phyloP scores from a whole-genome alignment of 2,888 invertebrate genomes.

The Ophion slaviceki region DNA sequence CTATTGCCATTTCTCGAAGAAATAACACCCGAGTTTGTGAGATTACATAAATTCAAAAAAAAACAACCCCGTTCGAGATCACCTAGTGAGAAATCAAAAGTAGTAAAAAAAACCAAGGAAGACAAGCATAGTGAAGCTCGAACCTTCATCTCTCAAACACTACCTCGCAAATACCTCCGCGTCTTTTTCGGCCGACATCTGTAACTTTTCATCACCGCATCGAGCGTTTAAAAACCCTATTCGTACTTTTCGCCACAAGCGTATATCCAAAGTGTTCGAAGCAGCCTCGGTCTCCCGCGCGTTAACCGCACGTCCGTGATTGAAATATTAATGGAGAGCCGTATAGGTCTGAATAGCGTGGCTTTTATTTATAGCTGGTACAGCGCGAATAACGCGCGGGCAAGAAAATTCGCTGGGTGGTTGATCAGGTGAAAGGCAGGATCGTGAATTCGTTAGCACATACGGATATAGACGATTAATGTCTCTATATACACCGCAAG shows the following conservation, averaged over 20 bases:
- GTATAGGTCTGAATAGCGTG: not conserved
- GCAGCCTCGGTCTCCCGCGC: not conserved
- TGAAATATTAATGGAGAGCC: slow-evolving; percentile 21
- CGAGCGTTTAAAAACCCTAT: not conserved
- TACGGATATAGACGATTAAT: slow-evolving; percentile 21
- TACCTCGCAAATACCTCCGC: too few relatives aligned
- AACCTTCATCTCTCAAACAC: too few relatives aligned
- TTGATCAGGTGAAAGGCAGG: slow-evolving; percentile 50
- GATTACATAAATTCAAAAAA: too few relatives aligned
- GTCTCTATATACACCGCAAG: not conserved
- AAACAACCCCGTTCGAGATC: too few relatives aligned
- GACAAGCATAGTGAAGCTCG: too few relatives aligned
- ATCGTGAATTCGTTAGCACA: slow-evolving; percentile 38
- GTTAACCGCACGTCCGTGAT: not conserved
- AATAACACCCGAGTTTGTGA: too few relatives aligned
- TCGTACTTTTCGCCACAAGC: not conserved
- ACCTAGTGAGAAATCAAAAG: too few relatives aligned
- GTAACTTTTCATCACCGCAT: not conserved
- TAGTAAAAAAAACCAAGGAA: too few relatives aligned
- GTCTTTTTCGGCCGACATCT: not conserved
- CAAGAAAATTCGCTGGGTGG: not conserved
- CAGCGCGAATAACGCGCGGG: slow-evolving; percentile 17
- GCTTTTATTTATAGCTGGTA: not conserved
- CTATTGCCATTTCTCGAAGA: too few relatives aligned
- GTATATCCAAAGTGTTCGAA: not conserved